Base-by-base conservation (phyloP, 2,797 vertebrate species). In the Miichthys miiuy region DNA sequence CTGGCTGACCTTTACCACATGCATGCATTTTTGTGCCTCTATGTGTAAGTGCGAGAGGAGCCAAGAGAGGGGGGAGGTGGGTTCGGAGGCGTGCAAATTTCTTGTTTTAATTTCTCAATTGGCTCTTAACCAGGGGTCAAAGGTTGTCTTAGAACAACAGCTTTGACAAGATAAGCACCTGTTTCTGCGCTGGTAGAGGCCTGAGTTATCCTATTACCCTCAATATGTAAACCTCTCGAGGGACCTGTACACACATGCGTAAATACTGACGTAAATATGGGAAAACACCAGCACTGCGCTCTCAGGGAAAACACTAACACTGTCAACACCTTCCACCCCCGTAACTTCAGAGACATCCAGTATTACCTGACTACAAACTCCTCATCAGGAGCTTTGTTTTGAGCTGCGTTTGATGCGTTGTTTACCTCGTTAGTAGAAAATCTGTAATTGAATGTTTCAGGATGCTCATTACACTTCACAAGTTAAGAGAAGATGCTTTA, bases 131-230 rank as follows among this genome's bases (percentile, higher is more conserved):
- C 88, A 86, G 94, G 92, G 96, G 96, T 95, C 94, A 93, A 91
- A 96, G 95, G 93, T 96, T 93, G 88, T 93, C 88, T 96, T 96
- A 96, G 96, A 96, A 97, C 90, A 94, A 94, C 93, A 96, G 89
- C 93, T 94, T 93, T 91, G 94, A 96, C 96, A 96, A 96, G 93
- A 96, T 95, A 94, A 96, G 97, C 96, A 97, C 97, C 96, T 97
- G 97, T 91, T 95, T 96, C 90, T 90, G 74, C 75, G 68, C 77
- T 75, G 75, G 81, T 79, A 46, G 86, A 83, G 84, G 62, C 89
- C 66, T 76, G 76, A 90, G 88, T 92, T 91, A 92, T 92, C 83
- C 92, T 87, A 87, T 90, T 91, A 92, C 90, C 81, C 73, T 81
- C 77, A 75, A 85, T 90, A 85, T 93, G 89, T 94, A 94, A 93